A percentile compares a stretch with the other conserved stretches of the same genome.
Conservation (phyloP, 2,113 vertebrate genomes). For the Trogon surrucura region DNA sequence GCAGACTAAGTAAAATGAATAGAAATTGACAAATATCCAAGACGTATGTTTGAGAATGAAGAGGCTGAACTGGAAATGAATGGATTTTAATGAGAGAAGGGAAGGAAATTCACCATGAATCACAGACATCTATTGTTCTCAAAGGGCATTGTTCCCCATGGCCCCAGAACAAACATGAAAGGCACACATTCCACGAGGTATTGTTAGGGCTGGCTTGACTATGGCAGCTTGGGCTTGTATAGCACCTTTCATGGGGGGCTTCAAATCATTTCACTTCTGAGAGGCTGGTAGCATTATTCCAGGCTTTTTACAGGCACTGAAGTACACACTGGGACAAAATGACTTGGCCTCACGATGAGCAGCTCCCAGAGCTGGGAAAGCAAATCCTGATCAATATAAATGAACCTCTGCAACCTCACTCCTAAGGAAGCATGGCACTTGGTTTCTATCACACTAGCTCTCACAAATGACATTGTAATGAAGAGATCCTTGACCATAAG, state of each 20-base stretch:
- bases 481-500: not conserved
- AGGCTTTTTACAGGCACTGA: not conserved
- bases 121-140: not conserved
- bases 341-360: not conserved
- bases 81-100: conserved; percentile 44
- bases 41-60: conserved; percentile 36
- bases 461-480: not conserved
- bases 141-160: not conserved
- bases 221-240: not conserved
- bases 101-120: conserved; percentile 22
- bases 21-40: conserved; percentile 60
- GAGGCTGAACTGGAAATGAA: conserved; percentile 34
- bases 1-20: conserved; percentile 26
- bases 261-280: conserved; percentile 6
- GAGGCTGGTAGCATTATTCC: not conserved
- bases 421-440: not conserved
- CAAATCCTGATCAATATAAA: not conserved
- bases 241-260: not conserved
- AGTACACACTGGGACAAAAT: not conserved
- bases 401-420: not conserved
- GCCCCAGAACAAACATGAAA: conserved; percentile 15
- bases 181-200: not conserved
- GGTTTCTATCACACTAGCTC: not conserved
- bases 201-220: not conserved
- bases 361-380: not conserved